phyloP scores from a whole-genome alignment of 2,113 vertebrate species.

The Nansenia antarctica region DNA sequence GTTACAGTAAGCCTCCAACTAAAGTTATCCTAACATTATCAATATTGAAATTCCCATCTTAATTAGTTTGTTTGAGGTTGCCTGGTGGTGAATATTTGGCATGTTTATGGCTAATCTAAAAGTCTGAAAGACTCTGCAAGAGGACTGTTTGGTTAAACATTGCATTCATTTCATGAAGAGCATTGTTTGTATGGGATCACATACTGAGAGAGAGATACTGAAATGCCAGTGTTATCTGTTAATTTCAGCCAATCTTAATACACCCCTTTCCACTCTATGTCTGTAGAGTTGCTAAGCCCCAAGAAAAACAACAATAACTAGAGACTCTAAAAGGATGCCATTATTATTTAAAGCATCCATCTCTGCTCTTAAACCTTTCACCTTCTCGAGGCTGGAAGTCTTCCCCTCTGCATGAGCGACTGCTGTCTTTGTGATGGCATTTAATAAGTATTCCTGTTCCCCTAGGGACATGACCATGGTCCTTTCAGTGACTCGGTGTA shows the following conservation, averaged over 20 bases:
- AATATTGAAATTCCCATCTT: background rate
- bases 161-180: background rate
- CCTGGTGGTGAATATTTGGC: too few species aligned
- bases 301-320: conserved; percentile 10
- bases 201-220: background rate
- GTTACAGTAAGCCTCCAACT: background rate
- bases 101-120: too few species aligned
- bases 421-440: conserved; percentile 63
- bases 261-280: background rate
- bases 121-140: too few species aligned
- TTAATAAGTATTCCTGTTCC: conserved; percentile 61
- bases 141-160: too few species aligned
- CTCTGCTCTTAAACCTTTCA: conserved; percentile 62
- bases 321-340: conserved; percentile 50
- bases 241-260: background rate
- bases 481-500: conserved; percentile 36
- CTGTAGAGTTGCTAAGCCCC: background rate
- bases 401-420: conserved; percentile 56
- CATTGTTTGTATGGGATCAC: background rate
- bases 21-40: background rate
- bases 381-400: conserved; percentile 47
- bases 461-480: conserved; percentile 28
- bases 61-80: too few species aligned
- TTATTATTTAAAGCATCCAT: conserved; percentile 72
- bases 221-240: background rate